Base-by-base conservation (phyloP, 2,797 vertebrate genomes). In the Ptychobarbus kaznakovi region DNA sequence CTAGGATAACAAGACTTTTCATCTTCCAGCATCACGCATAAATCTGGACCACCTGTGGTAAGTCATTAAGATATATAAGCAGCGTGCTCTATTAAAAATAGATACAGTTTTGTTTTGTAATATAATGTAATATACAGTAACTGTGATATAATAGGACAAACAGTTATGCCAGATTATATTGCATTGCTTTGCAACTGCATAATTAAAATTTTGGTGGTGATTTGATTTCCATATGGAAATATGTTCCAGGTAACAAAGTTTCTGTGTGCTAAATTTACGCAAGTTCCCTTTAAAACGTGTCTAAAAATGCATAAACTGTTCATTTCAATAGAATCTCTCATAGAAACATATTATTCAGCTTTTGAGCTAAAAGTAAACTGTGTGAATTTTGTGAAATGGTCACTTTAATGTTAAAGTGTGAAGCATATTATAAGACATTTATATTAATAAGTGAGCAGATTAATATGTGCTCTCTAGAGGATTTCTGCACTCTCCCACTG, bases 401-500 rank as follows among this genome's bases (percentile, higher is more conserved):
- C 28, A 77, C 12, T 58, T 58, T 38, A 56, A 40, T 58, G 49
- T n/a, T 61, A 68, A 80, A 56, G 74, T 51, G 35, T 63, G 1
- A 9, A 58, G 82, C 53, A 35, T 5, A 32, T 42, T 46, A 65
- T 79, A 85, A 72, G 61, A 85, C 3, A n/a, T 85, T 18, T 4
- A 42, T 18, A 53, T 85, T 53, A 40, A 65, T 66, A 81, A n/a
- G 76, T 66, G 61, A 82, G 74, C 80, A 56, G 87, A 69, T 84
- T 68, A 81, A n/a, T 84, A 20, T 72, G 79, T 85, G 78, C 65
- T 75, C 87, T 83, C 86, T 87, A 89, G 84, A 28, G 81, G 90
- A 93, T 90, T 86, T 90, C 89, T 93, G 88, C 68, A 84, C 86
- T 86, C 44, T 89, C 92, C 94, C 93, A 91, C 58, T 86, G 94